These are phyloP conservation scores for Drosophila novamexicana DNA, from an alignment of 1,140 invertebrate species.

Conservation along the genomic window DNA sequence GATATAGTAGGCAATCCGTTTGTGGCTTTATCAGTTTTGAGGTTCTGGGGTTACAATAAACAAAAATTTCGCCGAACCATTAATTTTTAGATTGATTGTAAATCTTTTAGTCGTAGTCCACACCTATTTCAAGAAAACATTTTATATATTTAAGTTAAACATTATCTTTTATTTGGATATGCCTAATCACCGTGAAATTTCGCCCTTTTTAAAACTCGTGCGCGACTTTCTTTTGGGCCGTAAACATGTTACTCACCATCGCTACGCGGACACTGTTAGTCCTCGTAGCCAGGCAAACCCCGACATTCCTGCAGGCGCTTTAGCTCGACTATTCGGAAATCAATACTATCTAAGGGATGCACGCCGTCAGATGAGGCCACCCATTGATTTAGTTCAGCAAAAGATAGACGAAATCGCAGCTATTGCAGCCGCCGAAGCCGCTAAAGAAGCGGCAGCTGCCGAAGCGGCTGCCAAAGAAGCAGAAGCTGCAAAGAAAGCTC, in stretches of 20 bases:
- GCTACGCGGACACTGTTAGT: constrained; percentile 42
- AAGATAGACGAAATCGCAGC: constrained; percentile 9
- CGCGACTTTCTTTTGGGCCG: constrained; percentile 66
- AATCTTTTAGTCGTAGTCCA: neutral
- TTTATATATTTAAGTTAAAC: neutral
- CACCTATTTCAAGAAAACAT: neutral
- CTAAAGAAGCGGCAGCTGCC: neutral
- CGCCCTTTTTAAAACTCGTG: constrained; percentile 47
- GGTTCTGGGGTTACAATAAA: neutral
- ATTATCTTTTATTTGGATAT: constrained; percentile 25
- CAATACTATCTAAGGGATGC: constrained; percentile 55
- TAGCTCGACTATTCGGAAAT: constrained; percentile 9
- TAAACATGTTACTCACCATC: constrained; percentile 38
- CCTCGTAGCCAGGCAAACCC: constrained; percentile 28
- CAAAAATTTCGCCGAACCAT: neutral
- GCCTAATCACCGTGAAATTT: constrained; percentile 61
- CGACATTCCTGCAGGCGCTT: constrained; percentile 7
- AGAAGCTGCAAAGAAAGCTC: neutral
- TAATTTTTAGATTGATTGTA: neutral
- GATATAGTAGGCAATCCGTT: neutral
- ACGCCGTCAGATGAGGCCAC: constrained; percentile 25
- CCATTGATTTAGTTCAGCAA: constrained; percentile 45
- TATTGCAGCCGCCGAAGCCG: neutral
- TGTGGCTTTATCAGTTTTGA: too few species aligned
- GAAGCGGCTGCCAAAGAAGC: neutral